These are phyloP conservation scores for Mormoops blainvillei DNA, from an alignment of 2,113 vertebrate genomes.

Conservation along the genomic window DNA sequence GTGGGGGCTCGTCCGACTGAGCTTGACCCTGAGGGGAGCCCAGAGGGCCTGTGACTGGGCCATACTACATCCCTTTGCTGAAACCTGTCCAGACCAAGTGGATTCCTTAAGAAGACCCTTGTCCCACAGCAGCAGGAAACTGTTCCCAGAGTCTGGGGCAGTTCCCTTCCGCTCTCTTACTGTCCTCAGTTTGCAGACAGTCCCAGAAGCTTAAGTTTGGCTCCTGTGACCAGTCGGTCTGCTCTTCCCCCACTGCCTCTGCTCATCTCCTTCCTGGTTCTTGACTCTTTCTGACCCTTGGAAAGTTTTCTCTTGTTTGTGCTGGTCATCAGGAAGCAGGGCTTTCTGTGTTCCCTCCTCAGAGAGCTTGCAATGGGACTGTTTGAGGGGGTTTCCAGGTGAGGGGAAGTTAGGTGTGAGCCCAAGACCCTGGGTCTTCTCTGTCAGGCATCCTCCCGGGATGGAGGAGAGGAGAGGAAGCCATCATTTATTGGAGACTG, in stretches of 20 bases:
- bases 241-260: not conserved
- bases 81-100: not conserved
- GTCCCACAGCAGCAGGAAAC: constrained; percentile 24
- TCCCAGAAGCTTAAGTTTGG: not conserved
- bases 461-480: not conserved
- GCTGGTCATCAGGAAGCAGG: constrained; percentile 29
- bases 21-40: not conserved
- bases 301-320: constrained; percentile 60
- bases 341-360: not conserved
- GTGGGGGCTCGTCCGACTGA: not conserved
- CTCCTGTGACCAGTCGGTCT: not conserved
- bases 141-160: not conserved
- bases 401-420: constrained; percentile 5
- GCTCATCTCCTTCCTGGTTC: constrained; percentile 54
- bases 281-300: constrained; percentile 60
- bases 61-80: not conserved
- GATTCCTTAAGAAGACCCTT: constrained; percentile 26
- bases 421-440: not conserved
- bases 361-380: not conserved
- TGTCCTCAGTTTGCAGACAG: not conserved
- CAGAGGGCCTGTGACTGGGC: not conserved
- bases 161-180: not conserved
- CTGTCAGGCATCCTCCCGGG: not conserved
- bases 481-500: not conserved
- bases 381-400: constrained; percentile 66